Evolutionary conservation across 2,888 invertebrate genomes (phyloP).

Genomic region (Erebia ligea): DNA sequence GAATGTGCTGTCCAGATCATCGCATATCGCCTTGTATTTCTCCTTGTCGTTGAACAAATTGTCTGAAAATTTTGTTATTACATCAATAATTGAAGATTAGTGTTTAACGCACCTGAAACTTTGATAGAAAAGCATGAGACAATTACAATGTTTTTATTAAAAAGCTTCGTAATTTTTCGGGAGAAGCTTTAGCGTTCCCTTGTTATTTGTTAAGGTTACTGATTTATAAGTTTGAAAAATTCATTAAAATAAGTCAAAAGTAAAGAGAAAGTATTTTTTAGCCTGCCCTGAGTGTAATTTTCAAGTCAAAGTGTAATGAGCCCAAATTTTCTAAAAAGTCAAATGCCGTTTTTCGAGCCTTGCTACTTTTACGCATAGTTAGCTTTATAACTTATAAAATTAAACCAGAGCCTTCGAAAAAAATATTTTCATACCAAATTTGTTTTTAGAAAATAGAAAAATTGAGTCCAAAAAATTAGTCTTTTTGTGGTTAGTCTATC

Average conservation of each 20-base stretch:
- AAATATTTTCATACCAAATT: background rate
- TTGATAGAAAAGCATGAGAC: conserved; percentile 39
- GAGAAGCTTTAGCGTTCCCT: conserved; percentile 61
- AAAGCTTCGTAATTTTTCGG: conserved; percentile 51
- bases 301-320: no score
- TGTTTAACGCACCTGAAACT: conserved; percentile 31
- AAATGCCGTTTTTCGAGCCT: no score
- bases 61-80: conserved; percentile 86
- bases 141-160: conserved; percentile 56
- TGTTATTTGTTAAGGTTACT: conserved; percentile 53
- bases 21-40: conserved; percentile 98
- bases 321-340: no score
- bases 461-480: background rate
- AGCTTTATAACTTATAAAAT: no score
- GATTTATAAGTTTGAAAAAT: conserved; percentile 40
- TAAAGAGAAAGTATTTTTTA: conserved; percentile 2
- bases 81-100: conserved; percentile 60
- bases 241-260: conserved; percentile 5
- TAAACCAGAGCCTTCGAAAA: background rate
- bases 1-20: conserved; percentile 98
- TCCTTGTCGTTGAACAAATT: conserved; percentile 93
- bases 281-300: no score
- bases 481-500: conserved; percentile 8
- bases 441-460: background rate
- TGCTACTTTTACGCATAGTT: no score